Evolutionary conservation across 2,888 invertebrate genomes (phyloP).

Genomic region (Meiosimyza platycephala): DNA sequence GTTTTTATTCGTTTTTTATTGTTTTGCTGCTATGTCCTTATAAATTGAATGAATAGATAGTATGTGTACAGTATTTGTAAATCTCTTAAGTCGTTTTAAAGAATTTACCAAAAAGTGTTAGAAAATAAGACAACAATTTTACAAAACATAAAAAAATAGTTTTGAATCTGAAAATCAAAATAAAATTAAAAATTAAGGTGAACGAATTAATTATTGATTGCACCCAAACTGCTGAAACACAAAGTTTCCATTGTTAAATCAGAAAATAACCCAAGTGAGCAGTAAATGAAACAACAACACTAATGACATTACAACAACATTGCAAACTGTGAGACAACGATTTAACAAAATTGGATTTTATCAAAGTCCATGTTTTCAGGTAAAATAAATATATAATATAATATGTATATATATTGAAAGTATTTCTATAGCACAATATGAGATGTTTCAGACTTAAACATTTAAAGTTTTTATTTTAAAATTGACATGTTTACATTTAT

Average conservation of each 20-base stretch:
- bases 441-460: too few species aligned
- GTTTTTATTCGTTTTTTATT: too few species aligned
- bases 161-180: slow-evolving; percentile 11
- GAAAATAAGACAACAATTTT: too few species aligned
- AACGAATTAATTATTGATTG: slow-evolving; percentile 37
- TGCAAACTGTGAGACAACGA: slow-evolving; percentile 41
- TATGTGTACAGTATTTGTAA: too few species aligned
- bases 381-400: too few species aligned
- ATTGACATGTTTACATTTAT: too few species aligned
- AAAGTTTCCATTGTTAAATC: background rate
- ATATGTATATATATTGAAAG: too few species aligned
- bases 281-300: slow-evolving; percentile 8
- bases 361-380: slow-evolving; percentile 57
- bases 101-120: too few species aligned
- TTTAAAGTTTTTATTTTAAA: too few species aligned
- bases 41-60: too few species aligned
- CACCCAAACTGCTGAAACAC: slow-evolving; percentile 31
- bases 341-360: slow-evolving; percentile 52
- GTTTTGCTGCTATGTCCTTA: too few species aligned
- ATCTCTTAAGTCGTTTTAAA: too few species aligned
- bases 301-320: slow-evolving; percentile 19
- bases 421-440: background rate
- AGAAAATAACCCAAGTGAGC: slow-evolving; percentile 4
- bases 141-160: background rate
- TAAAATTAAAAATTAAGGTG: slow-evolving; percentile 18